Evolutionary conservation across 2,888 invertebrate genomes (phyloP).

Genomic region (Himalopsyche japonica): DNA sequence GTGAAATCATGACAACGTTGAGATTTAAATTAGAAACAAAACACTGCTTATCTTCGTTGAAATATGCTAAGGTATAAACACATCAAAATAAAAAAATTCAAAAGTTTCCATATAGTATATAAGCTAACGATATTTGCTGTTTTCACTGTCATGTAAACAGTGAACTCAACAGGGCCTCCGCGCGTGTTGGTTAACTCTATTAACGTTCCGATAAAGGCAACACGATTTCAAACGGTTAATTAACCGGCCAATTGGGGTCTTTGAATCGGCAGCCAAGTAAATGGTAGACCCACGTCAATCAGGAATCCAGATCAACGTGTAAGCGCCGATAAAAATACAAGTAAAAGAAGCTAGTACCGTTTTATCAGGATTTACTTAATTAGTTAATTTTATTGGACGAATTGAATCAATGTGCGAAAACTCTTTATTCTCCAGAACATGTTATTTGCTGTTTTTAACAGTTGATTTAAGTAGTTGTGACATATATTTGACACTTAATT

Average conservation of each 20-base stretch:
- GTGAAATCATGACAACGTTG: no score
- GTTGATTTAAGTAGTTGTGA: no score
- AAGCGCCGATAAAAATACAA: not conserved
- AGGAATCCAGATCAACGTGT: not conserved
- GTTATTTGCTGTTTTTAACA: no score
- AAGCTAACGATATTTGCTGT: not conserved
- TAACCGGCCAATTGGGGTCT: slow-evolving; percentile 9
- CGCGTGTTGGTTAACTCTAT: not conserved
- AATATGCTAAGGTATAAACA: no score
- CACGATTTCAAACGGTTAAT: slow-evolving; percentile 10
- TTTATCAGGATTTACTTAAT: not conserved
- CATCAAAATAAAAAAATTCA: no score
- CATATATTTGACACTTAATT: no score
- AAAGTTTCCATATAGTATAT: no score
- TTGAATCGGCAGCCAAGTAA: slow-evolving; percentile 1
- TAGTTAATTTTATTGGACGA: no score
- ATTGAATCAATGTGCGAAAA: no score
- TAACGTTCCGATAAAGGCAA: not conserved
- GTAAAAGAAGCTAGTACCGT: not conserved
- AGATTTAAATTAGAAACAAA: no score
- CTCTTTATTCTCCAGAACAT: no score
- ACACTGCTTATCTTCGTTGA: no score
- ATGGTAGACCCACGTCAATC: slow-evolving; percentile 20
- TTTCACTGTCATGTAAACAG: not conserved
- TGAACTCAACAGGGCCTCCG: not conserved